Base-by-base conservation (phyloP, 2,113 vertebrate genomes). In the Mesembrinibis cayennensis region DNA sequence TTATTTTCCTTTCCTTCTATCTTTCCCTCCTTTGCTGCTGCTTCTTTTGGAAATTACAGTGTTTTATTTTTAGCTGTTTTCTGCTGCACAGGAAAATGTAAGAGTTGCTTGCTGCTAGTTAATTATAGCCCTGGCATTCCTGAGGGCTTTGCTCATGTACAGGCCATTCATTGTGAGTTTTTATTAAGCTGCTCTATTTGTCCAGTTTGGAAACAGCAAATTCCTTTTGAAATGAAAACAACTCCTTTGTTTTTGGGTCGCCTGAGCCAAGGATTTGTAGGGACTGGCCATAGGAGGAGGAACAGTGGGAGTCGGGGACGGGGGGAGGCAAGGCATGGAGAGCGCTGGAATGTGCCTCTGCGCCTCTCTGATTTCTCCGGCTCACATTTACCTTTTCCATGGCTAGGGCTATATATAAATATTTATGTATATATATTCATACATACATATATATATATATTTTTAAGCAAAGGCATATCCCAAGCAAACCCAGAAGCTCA, bases 1-100 rank as follows among this genome's bases (percentile, higher is more conserved):
- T 86, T 94, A 34, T 94, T 96, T 89, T 89, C 67, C 50, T 95
- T 85, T 96, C 70, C 83, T 95, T 96, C 82, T 93, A 52, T 94
- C 95, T 96, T 80, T 93, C 91, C 79, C 77, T 93, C 72, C 83
- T 93, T 95, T 92, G 71, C 89, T 95, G 95, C 93, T 92, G 77
- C 97, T 97, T 72, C 95, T 93, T 94, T 97, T 94, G 93, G 93
- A 97, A 97, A 97, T 97, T 95, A 95, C 87, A 97, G 91, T 95
- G 94, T 94, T 97, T 98, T 97, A 97, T 98, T 97, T 98, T 97
- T 97, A 98, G 97, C 96, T 97, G 96, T 95, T 97, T 97, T 96
- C 96, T 97, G 91, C 97, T 96, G 94, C 96, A 96, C 95, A 96
- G 95, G 96, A 97, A 97, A 97, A 98, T 97, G 95, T 97, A 97